Conservation (phyloP, 2,113 vertebrate species). For the Eptesicus fuscus region DNA sequence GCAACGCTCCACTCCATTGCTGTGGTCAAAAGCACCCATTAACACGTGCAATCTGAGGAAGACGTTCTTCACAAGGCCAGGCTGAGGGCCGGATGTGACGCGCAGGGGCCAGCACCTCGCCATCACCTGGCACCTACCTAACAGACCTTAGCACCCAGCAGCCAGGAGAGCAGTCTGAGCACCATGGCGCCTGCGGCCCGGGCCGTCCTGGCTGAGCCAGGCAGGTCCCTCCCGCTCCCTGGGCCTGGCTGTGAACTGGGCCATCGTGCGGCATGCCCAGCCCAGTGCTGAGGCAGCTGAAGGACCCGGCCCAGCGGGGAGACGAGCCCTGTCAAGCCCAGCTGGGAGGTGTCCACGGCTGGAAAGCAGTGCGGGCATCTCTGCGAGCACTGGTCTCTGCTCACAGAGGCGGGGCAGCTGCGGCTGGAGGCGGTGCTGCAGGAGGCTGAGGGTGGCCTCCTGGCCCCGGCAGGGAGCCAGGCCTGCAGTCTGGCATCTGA, state of each 20-base stretch:
- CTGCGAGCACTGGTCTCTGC: background rate
- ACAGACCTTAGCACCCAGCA: background rate
- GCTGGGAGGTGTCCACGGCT: background rate
- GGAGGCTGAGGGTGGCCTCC: background rate
- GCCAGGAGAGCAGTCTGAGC: background rate
- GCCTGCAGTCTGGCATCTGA: background rate
- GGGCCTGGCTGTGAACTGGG: background rate
- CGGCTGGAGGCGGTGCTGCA: background rate
- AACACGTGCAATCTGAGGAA: background rate
- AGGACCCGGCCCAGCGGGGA: background rate
- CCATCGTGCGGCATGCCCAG: background rate
- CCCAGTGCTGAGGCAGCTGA: background rate
- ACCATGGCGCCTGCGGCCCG: too few species aligned
- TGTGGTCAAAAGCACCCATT: background rate
- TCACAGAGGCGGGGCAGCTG: background rate
- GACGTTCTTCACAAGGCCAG: background rate
- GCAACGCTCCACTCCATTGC: background rate
- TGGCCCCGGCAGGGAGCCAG: background rate
- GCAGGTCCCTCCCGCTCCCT: background rate
- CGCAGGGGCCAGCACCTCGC: background rate
- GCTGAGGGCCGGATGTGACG: background rate
- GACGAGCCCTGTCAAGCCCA: background rate
- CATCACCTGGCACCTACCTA: too few species aligned
- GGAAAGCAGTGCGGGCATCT: background rate
- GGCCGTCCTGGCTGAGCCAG: background rate